Evolutionary conservation across 2,888 invertebrate species (phyloP).

Genomic region (Philereme transversata): DNA sequence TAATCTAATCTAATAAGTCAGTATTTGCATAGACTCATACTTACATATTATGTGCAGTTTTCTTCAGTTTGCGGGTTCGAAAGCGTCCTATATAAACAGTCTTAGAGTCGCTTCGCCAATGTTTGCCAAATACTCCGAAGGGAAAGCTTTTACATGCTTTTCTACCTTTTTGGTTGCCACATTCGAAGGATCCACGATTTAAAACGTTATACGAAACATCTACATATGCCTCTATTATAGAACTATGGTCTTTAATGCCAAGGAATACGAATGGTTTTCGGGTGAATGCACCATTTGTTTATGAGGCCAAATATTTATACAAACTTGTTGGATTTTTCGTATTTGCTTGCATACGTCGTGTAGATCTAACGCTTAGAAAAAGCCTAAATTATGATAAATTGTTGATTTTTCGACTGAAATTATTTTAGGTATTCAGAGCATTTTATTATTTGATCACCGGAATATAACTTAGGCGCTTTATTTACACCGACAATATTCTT

Average conservation of each 20-base stretch:
- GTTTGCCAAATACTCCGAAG: slow-evolving; percentile 66
- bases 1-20: no score
- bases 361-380: slow-evolving; percentile 22
- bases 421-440: no score
- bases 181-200: slow-evolving; percentile 51
- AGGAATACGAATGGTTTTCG: slow-evolving; percentile 9
- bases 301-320: slow-evolving; percentile 34
- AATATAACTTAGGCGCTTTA: no score
- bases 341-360: slow-evolving; percentile 28
- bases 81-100: slow-evolving; percentile 41
- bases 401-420: slow-evolving; percentile 1
- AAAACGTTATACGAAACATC: slow-evolving; percentile 41
- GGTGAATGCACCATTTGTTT: slow-evolving; percentile 11
- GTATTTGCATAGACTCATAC: neutral
- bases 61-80: neutral
- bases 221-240: slow-evolving; percentile 19
- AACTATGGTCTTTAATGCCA: slow-evolving; percentile 2
- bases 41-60: neutral
- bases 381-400: slow-evolving; percentile 17
- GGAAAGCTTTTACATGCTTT: slow-evolving; percentile 65
- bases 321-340: slow-evolving; percentile 36
- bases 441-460: no score
- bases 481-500: no score
- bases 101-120: slow-evolving; percentile 55
- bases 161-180: slow-evolving; percentile 64